Evolutionary conservation across 2,113 vertebrate species (phyloP).

Genomic region (Oxyruncus cristatus): DNA sequence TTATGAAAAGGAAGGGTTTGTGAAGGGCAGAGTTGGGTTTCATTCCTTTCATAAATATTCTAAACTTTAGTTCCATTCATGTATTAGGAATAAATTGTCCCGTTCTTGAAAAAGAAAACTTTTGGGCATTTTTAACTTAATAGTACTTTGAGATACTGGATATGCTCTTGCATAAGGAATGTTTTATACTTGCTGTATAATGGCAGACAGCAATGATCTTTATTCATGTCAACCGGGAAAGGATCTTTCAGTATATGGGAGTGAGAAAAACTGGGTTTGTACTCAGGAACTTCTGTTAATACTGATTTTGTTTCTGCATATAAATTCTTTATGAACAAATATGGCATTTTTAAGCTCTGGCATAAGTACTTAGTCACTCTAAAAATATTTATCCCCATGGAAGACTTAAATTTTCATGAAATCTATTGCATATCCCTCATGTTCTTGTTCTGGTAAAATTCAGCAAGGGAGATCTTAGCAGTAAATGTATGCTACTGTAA

Average conservation of each 20-base stretch:
- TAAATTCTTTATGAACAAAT: neutral
- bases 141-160: neutral
- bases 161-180: fast-evolving
- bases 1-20: neutral
- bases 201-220: neutral
- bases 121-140: neutral
- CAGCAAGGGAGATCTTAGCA: neutral
- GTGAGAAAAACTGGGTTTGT: neutral
- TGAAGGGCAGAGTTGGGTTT: neutral
- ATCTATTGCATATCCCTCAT: neutral
- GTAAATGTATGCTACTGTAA: neutral
- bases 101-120: neutral
- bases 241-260: neutral
- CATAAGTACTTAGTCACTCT: neutral
- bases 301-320: neutral
- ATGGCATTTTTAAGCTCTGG: neutral
- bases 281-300: neutral
- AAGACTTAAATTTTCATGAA: neutral
- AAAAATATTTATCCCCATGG: neutral
- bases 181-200: neutral
- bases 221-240: neutral
- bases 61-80: neutral
- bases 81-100: neutral
- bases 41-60: neutral
- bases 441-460: neutral